Evolutionary conservation across 2,113 vertebrate genomes (phyloP).

Genomic region (Ictalurus furcatus): DNA sequence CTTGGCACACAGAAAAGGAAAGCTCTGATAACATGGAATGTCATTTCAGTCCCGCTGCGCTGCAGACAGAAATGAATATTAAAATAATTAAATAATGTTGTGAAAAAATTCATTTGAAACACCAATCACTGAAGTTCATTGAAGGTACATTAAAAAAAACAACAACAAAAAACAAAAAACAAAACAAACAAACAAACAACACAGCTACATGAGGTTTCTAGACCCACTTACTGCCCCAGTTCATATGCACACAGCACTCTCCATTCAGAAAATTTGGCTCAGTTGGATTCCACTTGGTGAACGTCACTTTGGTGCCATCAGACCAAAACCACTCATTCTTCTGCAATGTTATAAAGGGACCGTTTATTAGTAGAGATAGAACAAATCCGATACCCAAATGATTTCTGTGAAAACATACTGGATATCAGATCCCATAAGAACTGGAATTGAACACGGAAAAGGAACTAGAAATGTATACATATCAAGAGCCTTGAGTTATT

Average conservation of each 20-base stretch:
- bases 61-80: neutral
- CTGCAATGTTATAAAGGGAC: neutral
- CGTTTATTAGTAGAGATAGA: neutral
- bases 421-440: no score
- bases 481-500: no score
- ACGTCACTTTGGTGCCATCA: constrained; percentile 4
- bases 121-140: no score
- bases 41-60: constrained; percentile 24
- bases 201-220: neutral
- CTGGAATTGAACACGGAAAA: no score
- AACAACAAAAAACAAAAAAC: no score
- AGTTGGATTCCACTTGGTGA: neutral
- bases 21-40: neutral
- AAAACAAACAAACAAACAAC: neutral
- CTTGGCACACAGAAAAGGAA: constrained; percentile 21
- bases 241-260: constrained; percentile 36
- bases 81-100: neutral
- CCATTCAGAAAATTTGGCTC: neutral
- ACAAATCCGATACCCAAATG: neutral
- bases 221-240: neutral
- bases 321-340: neutral
- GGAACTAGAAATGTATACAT: no score
- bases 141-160: no score
- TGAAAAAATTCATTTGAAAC: no score
- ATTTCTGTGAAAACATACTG: no score